Evolutionary conservation across 1,140 invertebrate species (phyloP).

Genomic region (Drosophila tsacasi): DNA sequence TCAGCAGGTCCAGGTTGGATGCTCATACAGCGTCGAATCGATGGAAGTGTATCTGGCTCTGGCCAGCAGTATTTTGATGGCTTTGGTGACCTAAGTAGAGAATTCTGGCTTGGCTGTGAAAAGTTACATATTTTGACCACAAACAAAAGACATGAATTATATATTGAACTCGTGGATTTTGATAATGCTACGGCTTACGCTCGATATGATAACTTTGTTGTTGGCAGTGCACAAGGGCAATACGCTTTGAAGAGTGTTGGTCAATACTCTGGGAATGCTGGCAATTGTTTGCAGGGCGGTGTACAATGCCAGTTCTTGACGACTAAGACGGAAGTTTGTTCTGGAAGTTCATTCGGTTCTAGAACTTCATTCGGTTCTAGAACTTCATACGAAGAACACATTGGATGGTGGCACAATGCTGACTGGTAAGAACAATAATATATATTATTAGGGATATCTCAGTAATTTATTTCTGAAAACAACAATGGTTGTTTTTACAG

Average conservation of each 20-base stretch:
- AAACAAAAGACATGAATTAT: background rate
- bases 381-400: too few species aligned
- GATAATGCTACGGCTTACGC: constrained; percentile 5
- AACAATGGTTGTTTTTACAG: background rate
- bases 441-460: background rate
- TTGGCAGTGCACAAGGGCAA: background rate
- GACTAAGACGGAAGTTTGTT: too few species aligned
- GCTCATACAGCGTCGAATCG: too few species aligned
- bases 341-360: too few species aligned
- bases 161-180: constrained; percentile 6
- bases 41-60: too few species aligned
- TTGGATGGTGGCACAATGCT: background rate
- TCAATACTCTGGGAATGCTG: constrained; percentile 1
- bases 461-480: background rate
- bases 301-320: too few species aligned
- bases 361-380: too few species aligned
- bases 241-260: background rate
- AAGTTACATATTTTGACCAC: background rate
- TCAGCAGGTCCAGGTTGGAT: too few species aligned
- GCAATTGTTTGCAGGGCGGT: background rate
- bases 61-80: too few species aligned
- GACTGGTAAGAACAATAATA: background rate
- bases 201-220: background rate
- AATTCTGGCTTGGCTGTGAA: too few species aligned
- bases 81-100: too few species aligned